A percentile compares a stretch with the other conserved stretches of the same genome.
Evolutionary conservation across 2,797 vertebrate genomes (phyloP).

Genomic region (Liparis tanakae): DNA sequence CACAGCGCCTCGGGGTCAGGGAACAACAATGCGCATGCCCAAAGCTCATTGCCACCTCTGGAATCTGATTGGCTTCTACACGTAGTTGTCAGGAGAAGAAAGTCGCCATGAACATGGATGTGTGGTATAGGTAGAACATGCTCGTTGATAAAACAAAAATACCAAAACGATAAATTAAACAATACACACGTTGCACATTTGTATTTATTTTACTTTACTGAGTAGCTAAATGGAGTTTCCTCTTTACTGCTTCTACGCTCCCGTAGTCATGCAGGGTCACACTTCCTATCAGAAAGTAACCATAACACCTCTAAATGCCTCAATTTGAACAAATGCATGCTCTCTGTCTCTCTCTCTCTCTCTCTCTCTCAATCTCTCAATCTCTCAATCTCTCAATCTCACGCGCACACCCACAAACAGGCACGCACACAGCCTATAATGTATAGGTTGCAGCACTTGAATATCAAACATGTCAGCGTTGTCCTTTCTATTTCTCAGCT

Average conservation of each 20-base stretch:
- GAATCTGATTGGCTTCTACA: no score
- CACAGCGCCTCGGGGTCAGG: no score
- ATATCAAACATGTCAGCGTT: conserved; percentile 21
- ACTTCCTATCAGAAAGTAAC: background rate
- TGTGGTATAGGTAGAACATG: background rate
- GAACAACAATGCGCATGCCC: background rate
- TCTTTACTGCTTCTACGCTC: no score
- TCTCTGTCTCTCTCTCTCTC: no score
- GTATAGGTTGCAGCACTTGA: conserved; percentile 1
- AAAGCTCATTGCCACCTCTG: no score
- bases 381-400: no score
- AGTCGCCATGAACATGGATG: no score
- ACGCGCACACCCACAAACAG: background rate
- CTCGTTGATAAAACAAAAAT: background rate
- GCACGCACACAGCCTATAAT: background rate
- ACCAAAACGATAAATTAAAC: background rate
- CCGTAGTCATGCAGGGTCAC: background rate
- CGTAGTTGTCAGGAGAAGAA: no score
- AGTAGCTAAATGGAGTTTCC: background rate
- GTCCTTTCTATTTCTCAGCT: conserved; percentile 22
- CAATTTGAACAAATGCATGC: background rate
- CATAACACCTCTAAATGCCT: background rate
- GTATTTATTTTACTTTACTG: no score
- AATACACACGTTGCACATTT: background rate
- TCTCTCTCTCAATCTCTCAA: no score